Base-by-base conservation (phyloP, 1,140 invertebrate genomes). In the Bombus soroeensis region DNA sequence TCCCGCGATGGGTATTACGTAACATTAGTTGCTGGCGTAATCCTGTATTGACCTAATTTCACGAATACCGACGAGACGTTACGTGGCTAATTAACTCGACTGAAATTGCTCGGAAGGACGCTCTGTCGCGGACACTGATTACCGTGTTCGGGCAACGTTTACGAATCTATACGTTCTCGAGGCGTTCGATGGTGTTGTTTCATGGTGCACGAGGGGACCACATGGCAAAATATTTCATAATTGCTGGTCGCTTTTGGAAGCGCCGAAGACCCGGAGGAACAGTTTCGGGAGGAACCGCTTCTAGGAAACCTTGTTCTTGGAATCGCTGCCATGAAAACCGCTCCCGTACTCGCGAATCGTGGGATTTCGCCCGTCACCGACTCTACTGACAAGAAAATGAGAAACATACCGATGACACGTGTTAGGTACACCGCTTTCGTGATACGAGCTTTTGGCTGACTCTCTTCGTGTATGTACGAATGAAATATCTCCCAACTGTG, bases 261-360 rank as follows among this genome's bases (percentile, higher is more conserved):
- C 64, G 73, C 12, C 59, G 32, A 62, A 62, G 71, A 70, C 73
- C 43, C 68, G 78, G 28, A 74, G 34, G 37, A 32, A 62, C 9
- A n/a, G 43, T 70, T 32, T 32, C 32, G 39, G 72, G 74, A 57
- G 64, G 57, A 82, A 79, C 64, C 86, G 76, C 81, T 93, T 93
- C 93, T 80, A 74, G 86, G 92, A 93, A 92, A 57, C 80, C 77
- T 75, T 72, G 87, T 93, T 93, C 92, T 70, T 75, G 89, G 88
- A 91, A 76, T 82, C 73, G 70, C 37, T 59, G 81, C 76, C 78
- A 74, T 68, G 80, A 82, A 83, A 79, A 70, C 79, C 71, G 85
- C 39, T 77, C 43, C n/a, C 71, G 70, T 68, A 76, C 53, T 68
- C 79, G 68, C 72, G 83, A 88, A 85, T 85, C 87, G 84, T 90